Base-by-base conservation (phyloP, 2,797 vertebrate genomes). In the Aselliscus stoliczkanus region DNA sequence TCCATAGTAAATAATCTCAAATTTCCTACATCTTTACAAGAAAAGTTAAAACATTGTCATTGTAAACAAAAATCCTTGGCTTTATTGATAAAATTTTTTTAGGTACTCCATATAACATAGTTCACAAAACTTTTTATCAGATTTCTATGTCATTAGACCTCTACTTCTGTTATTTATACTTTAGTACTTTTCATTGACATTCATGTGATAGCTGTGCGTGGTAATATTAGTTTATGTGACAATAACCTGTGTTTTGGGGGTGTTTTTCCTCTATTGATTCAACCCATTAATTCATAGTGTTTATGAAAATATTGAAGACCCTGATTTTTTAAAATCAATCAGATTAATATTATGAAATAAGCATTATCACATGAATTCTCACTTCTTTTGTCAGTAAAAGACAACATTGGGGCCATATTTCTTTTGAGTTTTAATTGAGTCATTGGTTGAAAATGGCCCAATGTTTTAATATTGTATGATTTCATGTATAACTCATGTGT, bases 61-160 rank as follows among this genome's bases (percentile, higher is more conserved):
- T 85, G 17, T 23, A 93, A 93, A 81, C 77, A n/a, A 89, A 95
- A 25, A 25, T 23, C 42, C 34, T 65, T 91, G 72, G 12, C 31
- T 70, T 70, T 76, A 91, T 31, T 77, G 90, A 72, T 88, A 50
- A 94, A 91, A 37, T 47, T 69, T 5, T 82, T 94, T 17, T 88
- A 37, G 18, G 5, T 73, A 42, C 29, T 50, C 39, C 15, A 1
- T 62, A 52, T 5, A 87, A 81, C 1, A 64, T 93, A 44, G 21
- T 84, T 88, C 7, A 90, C 31, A 82, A 88, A 92, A 29, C 14
- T 64, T 58, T 76, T 64, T 72, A 60, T 79, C 29, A 79, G 8
- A 42, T 83, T 88, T 92, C 17, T 81, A 0, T 93, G 42, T 72
- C 25, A 62, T 93, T 75, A 56, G 25, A 27, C 1, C 7, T 87